Conservation (phyloP, 2,797 vertebrate species). For the Buphagus erythrorhynchus region DNA sequence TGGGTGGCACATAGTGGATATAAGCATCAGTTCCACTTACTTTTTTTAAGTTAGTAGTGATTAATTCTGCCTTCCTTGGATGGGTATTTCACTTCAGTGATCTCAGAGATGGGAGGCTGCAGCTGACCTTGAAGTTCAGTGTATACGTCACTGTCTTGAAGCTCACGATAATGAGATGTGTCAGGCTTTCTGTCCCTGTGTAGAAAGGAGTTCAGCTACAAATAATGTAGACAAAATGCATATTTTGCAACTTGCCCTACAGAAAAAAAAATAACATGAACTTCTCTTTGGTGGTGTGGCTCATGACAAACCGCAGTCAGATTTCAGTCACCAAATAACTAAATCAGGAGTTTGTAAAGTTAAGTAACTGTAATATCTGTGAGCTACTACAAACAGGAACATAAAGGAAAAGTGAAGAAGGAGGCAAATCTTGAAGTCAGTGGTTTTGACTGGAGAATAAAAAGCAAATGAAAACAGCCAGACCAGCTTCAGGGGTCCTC, state of each 20-base stretch:
- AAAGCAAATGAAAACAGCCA: background rate
- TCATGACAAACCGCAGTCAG: background rate
- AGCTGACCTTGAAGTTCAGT: slow-evolving; percentile 17
- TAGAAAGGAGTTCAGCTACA: background rate
- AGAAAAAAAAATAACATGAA: background rate
- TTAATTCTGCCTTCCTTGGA: background rate
- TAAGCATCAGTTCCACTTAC: background rate
- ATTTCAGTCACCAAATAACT: background rate
- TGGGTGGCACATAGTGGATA: background rate
- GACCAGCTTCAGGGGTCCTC: background rate
- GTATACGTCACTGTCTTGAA: background rate
- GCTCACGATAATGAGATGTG: background rate
- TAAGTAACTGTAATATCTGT: background rate
- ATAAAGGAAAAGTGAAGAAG: background rate
- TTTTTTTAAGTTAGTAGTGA: background rate
- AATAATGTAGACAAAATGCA: background rate
- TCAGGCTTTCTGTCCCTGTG: background rate
- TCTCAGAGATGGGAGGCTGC: background rate
- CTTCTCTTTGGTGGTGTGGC: background rate
- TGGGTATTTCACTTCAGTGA: slow-evolving; percentile 10
- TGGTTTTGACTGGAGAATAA: background rate
- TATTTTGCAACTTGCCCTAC: background rate
- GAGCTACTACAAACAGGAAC: background rate
- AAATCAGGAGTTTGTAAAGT: background rate
- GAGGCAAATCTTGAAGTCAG: background rate